Evolutionary conservation across 2,113 vertebrate genomes (phyloP).

Genomic region (Calidris pygmaea): DNA sequence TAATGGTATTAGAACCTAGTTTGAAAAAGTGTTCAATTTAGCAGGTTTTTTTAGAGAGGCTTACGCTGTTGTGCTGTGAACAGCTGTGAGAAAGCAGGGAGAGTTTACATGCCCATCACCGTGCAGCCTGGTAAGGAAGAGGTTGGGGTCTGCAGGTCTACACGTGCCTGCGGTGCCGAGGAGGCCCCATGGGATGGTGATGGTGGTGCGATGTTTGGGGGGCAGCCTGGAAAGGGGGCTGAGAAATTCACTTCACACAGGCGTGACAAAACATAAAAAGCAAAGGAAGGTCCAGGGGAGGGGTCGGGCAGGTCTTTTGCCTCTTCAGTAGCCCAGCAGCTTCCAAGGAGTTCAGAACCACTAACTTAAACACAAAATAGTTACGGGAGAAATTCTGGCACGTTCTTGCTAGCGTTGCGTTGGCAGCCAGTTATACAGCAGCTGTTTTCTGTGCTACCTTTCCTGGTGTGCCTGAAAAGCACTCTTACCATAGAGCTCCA

Average conservation of each 20-base stretch:
- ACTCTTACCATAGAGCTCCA: neutral
- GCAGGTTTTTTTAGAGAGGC: neutral
- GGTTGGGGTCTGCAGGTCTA: neutral
- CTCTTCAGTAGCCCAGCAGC: neutral
- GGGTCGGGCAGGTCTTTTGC: neutral
- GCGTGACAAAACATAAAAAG: neutral
- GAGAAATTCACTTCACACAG: neutral
- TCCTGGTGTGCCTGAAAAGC: neutral
- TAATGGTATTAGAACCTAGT: neutral
- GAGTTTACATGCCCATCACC: neutral
- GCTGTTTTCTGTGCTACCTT: neutral
- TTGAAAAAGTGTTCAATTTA: neutral
- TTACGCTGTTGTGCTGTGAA: neutral
- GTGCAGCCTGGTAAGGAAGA: neutral
- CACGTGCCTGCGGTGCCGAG: neutral
- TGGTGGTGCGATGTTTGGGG: too few species aligned
- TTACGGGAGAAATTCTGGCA: accelerated
- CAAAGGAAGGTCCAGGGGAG: neutral
- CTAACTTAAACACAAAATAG: neutral
- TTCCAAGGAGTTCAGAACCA: neutral
- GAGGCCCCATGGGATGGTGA: accelerated
- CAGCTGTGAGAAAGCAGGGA: neutral
- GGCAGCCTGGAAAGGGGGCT: neutral
- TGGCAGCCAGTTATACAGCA: neutral
- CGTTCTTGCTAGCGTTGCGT: accelerated